Conservation (phyloP, 2,797 vertebrate genomes). For the Dallia pectoralis region DNA sequence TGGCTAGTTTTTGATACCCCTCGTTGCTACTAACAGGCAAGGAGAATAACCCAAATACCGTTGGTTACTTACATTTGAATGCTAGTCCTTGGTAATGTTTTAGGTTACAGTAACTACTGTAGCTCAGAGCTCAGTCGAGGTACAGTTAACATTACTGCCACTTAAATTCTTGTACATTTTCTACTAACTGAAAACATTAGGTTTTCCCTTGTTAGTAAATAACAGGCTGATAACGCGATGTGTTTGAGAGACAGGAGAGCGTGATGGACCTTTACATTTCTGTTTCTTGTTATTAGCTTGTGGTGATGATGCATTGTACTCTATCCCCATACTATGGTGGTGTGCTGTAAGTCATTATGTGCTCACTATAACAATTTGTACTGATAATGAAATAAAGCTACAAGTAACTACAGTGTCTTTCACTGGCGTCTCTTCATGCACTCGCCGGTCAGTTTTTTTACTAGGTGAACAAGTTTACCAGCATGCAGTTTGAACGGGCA, state of each 20-base stretch:
- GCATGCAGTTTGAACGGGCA: background rate
- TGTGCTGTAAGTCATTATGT: slow-evolving; percentile 42
- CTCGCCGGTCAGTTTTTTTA: background rate
- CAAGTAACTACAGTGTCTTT: slow-evolving; percentile 41
- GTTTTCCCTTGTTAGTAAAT: background rate
- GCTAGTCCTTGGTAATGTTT: background rate
- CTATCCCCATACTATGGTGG: slow-evolving; percentile 27
- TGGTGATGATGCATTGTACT: slow-evolving; percentile 40
- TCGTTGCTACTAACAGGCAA: background rate
- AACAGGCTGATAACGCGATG: background rate
- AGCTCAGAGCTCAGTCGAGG: background rate
- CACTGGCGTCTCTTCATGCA: background rate
- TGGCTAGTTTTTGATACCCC: background rate
- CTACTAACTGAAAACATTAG: background rate
- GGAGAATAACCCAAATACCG: background rate
- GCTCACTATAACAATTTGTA: slow-evolving; percentile 56
- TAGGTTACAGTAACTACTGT: background rate
- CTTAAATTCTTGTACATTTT: background rate
- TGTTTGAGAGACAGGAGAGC: background rate
- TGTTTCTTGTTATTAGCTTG: slow-evolving; percentile 37
- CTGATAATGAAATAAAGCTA: slow-evolving; percentile 60
- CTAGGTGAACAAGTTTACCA: background rate
- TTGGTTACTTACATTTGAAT: background rate
- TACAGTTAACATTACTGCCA: slow-evolving; percentile 1
- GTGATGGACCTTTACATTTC: slow-evolving; percentile 4